phyloP scores from a whole-genome alignment of 1,140 invertebrate species.

The Aphelinus atriplicis region DNA sequence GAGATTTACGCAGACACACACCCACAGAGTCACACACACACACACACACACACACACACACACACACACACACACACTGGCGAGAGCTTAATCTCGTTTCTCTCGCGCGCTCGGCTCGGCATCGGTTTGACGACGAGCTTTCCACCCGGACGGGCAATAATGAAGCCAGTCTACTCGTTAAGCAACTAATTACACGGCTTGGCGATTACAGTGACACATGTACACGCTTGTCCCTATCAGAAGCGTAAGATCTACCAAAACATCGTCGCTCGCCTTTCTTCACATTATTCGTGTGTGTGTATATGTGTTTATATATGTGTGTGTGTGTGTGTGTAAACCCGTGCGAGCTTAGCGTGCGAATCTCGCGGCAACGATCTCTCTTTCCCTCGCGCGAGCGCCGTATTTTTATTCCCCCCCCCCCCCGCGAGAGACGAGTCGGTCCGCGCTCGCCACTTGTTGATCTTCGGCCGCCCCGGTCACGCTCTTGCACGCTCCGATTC shows the following conservation, averaged over 20 bases:
- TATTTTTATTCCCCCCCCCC: not conserved
- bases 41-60: too few species aligned
- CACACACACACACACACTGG: too few species aligned
- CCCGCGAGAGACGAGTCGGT: not conserved
- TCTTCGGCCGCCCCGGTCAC: not conserved
- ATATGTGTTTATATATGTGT: not conserved
- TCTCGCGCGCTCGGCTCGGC: too few species aligned
- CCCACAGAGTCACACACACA: too few species aligned
- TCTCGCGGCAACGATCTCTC: slow-evolving; percentile 12
- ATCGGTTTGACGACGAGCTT: too few species aligned
- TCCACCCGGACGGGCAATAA: too few species aligned
- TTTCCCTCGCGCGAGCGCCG: not conserved
- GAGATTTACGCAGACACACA: too few species aligned
- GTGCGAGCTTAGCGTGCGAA: slow-evolving; percentile 14
- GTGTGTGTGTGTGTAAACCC: not conserved
- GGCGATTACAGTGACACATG: too few species aligned
- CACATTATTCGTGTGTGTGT: not conserved
- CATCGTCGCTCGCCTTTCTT: slow-evolving; percentile 18
- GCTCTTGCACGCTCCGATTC: not conserved
- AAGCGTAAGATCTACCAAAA: slow-evolving; percentile 11
- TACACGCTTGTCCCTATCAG: too few species aligned
- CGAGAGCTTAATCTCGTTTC: too few species aligned
- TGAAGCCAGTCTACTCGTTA: too few species aligned
- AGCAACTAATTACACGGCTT: too few species aligned
- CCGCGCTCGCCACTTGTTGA: slow-evolving; percentile 26